A percentile compares a stretch with the other conserved stretches of the same genome.
phyloP scores from a whole-genome alignment of 2,888 invertebrate genomes.

The Parochlus steinenii region DNA sequence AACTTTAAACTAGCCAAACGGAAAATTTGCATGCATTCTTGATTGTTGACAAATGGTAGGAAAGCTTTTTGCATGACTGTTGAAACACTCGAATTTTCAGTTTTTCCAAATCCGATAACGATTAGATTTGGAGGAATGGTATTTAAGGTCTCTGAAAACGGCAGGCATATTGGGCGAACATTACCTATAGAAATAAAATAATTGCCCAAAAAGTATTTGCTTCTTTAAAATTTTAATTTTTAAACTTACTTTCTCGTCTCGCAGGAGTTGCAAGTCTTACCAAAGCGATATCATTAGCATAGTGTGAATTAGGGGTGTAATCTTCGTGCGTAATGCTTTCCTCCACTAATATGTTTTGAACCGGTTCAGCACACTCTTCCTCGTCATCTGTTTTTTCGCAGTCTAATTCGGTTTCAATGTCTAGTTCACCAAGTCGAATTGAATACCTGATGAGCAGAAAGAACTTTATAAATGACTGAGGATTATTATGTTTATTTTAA shows the following conservation, averaged over 20 bases:
- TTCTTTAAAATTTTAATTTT: too few species aligned
- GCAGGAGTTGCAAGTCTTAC: conserved; percentile 16
- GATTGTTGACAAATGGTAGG: conserved; percentile 12
- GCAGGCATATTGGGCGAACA: conserved; percentile 19
- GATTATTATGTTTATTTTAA: too few species aligned
- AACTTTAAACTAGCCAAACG: too few species aligned
- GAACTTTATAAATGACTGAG: too few species aligned
- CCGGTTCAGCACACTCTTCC: conserved; percentile 17
- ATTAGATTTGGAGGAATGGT: conserved; percentile 6
- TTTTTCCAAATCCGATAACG: conserved; percentile 20
- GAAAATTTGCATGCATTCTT: conserved; percentile 15
- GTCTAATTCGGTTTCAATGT: conserved; percentile 17
- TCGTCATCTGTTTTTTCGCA: conserved; percentile 16
- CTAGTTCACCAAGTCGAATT: conserved; percentile 20
- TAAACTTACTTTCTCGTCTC: too few species aligned
- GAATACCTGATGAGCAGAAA: too few species aligned
- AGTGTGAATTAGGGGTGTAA: conserved; percentile 14
- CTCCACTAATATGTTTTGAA: conserved; percentile 18
- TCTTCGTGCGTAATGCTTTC: conserved; percentile 16
- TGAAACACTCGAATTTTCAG: conserved; percentile 13
- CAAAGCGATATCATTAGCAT: conserved; percentile 19
- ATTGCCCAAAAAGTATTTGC: too few species aligned
- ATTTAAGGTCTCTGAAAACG: conserved; percentile 13
- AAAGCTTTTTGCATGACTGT: conserved; percentile 13
- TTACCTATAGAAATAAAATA: conserved; percentile 14